A percentile compares a stretch with the other conserved stretches of the same genome.
Conservation (phyloP, 1,140 invertebrate genomes). For the Drosophila trapezifrons region DNA sequence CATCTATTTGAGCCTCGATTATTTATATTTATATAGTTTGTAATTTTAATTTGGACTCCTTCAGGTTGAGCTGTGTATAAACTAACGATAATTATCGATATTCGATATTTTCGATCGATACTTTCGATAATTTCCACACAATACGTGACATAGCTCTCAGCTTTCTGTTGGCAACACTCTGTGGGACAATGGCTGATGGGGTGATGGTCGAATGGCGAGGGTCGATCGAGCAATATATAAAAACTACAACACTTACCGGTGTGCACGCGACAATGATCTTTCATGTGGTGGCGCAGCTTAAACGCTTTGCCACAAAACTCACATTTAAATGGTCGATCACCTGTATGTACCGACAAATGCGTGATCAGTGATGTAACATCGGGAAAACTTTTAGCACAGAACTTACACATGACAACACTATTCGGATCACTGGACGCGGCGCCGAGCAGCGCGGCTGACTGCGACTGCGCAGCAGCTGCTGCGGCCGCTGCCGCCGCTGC, state of each 20-base stretch:
- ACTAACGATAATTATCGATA: not conserved
- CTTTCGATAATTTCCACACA: not conserved
- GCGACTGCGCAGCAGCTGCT: slow-evolving; percentile 78
- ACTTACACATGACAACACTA: slow-evolving; percentile 93
- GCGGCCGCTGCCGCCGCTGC: slow-evolving; percentile 72
- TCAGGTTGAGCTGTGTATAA: no score
- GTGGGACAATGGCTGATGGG: not conserved
- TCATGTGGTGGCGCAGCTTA: slow-evolving; percentile 95
- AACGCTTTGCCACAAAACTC: slow-evolving; percentile 96
- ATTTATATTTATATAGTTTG: not conserved
- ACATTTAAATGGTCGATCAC: slow-evolving; percentile 94
- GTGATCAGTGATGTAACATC: slow-evolving; percentile 93
- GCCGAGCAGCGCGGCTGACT: slow-evolving; percentile 82
- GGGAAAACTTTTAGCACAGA: slow-evolving; percentile 94
- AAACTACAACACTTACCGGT: slow-evolving; percentile 86
- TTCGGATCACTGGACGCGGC: slow-evolving; percentile 86
- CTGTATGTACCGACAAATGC: slow-evolving; percentile 94
- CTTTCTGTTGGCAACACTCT: not conserved
- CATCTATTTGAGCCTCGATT: not conserved
- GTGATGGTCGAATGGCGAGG: not conserved
- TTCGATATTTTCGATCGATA: not conserved
- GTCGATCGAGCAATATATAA: not conserved
- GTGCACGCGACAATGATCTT: slow-evolving; percentile 95
- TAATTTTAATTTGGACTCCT: not conserved
- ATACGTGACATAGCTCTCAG: not conserved